Percentiles rank a stretch among this genome's conserved stretches.
These are phyloP conservation scores for Arion vulgaris DNA, from an alignment of 1,140 invertebrate species.

Conservation along the genomic window DNA sequence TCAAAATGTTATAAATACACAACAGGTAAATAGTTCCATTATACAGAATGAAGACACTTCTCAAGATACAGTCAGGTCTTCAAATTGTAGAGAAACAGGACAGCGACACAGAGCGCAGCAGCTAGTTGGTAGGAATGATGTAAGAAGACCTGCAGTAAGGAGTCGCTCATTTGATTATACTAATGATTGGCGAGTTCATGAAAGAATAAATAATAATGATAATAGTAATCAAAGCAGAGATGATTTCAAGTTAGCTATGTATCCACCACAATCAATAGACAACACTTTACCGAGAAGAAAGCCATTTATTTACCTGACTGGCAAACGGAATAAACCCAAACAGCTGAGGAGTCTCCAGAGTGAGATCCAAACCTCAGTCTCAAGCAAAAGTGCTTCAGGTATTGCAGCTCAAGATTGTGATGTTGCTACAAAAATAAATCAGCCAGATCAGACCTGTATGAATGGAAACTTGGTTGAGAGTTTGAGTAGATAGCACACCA, in stretches of 20 bases:
- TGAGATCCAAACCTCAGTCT: background rate
- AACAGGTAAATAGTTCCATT: background rate
- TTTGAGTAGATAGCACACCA: background rate
- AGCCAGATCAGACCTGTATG: background rate
- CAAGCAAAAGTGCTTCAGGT: background rate
- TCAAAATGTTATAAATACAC: background rate
- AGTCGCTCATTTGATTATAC: constrained; percentile 22
- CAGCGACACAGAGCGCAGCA: background rate
- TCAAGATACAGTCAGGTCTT: background rate
- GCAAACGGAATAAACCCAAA: constrained; percentile 10
- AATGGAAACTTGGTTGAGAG: background rate
- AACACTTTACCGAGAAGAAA: background rate
- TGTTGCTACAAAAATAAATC: background rate
- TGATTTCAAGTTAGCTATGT: constrained; percentile 1
- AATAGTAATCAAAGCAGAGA: background rate
- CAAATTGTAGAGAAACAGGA: background rate
- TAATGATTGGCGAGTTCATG: background rate
- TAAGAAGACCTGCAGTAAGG: background rate
- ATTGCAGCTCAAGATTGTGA: background rate
- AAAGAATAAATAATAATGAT: background rate
- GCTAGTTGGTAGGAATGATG: background rate
- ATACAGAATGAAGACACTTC: background rate
- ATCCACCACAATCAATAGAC: background rate
- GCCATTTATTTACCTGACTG: constrained; percentile 9
- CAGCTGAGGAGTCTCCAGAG: background rate